These are phyloP conservation scores for Raja brachyura DNA, from an alignment of 2,113 vertebrate genomes.

Conservation along the genomic window DNA sequence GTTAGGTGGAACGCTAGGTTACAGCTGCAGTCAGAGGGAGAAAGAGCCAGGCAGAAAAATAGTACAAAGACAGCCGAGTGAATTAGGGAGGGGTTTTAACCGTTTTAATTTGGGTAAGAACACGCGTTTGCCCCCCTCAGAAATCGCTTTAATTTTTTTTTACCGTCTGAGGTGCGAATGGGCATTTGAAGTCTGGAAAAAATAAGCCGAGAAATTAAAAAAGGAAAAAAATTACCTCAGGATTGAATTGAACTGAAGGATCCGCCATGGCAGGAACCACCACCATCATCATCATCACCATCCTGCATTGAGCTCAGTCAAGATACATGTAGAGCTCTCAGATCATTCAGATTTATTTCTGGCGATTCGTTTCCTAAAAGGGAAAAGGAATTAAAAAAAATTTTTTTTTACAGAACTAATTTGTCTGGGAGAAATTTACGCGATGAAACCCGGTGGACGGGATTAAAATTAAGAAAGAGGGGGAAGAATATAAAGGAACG, in stretches of 20 bases:
- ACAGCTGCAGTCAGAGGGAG: slow-evolving; percentile 33
- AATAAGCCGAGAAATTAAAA: neutral
- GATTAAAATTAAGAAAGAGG: slow-evolving; percentile 43
- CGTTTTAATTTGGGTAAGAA: slow-evolving; percentile 27
- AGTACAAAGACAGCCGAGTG: slow-evolving; percentile 34
- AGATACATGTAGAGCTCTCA: slow-evolving; percentile 19
- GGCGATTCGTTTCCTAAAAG: neutral
- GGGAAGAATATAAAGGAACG: slow-evolving; percentile 43
- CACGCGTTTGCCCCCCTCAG: neutral
- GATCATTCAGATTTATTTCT: slow-evolving; percentile 27
- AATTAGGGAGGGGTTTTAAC: slow-evolving; percentile 35
- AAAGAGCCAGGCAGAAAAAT: slow-evolving; percentile 34
- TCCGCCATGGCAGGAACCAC: slow-evolving; percentile 29
- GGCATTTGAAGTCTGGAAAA: slow-evolving; percentile 6
- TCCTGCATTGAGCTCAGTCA: slow-evolving; percentile 35
- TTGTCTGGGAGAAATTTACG: slow-evolving; percentile 57
- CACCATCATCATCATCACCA: slow-evolving; percentile 12
- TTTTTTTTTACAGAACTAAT: neutral
- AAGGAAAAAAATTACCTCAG: neutral
- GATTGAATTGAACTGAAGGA: slow-evolving; percentile 37
- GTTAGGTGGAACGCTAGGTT: slow-evolving; percentile 18
- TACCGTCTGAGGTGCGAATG: neutral
- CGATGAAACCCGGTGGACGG: slow-evolving; percentile 52
- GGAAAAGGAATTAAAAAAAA: neutral
- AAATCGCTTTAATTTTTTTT: slow-evolving; percentile 12